A percentile compares a stretch with the other conserved stretches of the same genome.
Evolutionary conservation across 2,797 vertebrate species (phyloP).

Genomic region (Agapornis canus): DNA sequence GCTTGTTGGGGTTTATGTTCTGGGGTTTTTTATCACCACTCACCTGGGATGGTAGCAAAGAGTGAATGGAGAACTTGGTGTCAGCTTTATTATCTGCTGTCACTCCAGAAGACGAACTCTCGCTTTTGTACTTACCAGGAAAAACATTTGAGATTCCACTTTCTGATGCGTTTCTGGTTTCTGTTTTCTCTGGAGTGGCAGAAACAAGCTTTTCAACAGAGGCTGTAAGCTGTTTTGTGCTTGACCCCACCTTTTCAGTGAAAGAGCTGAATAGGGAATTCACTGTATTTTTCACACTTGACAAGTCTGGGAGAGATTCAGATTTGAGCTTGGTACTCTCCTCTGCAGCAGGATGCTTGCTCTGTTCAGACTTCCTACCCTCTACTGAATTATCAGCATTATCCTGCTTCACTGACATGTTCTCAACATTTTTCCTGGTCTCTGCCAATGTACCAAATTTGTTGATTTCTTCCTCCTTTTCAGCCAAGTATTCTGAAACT

Average conservation of each 20-base stretch:
- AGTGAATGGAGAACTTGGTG: slow-evolving; percentile 72
- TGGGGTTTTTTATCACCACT: slow-evolving; percentile 18
- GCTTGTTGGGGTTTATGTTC: background rate
- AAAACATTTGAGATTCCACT: slow-evolving; percentile 79
- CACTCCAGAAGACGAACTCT: slow-evolving; percentile 69
- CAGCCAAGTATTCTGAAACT: slow-evolving; percentile 93
- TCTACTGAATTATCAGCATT: slow-evolving; percentile 76
- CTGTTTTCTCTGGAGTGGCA: slow-evolving; percentile 70
- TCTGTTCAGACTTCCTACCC: slow-evolving; percentile 59
- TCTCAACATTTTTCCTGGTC: slow-evolving; percentile 51
- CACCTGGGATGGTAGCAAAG: slow-evolving; percentile 70
- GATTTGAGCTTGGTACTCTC: slow-evolving; percentile 67
- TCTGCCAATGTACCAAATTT: slow-evolving; percentile 84
- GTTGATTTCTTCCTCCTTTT: slow-evolving; percentile 95
- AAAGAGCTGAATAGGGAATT: slow-evolving; percentile 85
- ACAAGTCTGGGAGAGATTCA: slow-evolving; percentile 71
- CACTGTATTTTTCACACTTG: slow-evolving; percentile 86
- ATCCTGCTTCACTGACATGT: slow-evolving; percentile 8
- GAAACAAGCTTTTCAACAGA: slow-evolving; percentile 78
- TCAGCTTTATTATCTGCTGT: slow-evolving; percentile 70
- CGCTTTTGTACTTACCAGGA: slow-evolving; percentile 77
- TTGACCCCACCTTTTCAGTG: slow-evolving; percentile 85
- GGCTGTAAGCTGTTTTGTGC: slow-evolving; percentile 81
- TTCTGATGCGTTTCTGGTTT: slow-evolving; percentile 69
- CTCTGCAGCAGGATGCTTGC: slow-evolving; percentile 46